These are phyloP conservation scores for Temnothorax nylanderi DNA, from an alignment of 1,140 invertebrate species.

Conservation along the genomic window DNA sequence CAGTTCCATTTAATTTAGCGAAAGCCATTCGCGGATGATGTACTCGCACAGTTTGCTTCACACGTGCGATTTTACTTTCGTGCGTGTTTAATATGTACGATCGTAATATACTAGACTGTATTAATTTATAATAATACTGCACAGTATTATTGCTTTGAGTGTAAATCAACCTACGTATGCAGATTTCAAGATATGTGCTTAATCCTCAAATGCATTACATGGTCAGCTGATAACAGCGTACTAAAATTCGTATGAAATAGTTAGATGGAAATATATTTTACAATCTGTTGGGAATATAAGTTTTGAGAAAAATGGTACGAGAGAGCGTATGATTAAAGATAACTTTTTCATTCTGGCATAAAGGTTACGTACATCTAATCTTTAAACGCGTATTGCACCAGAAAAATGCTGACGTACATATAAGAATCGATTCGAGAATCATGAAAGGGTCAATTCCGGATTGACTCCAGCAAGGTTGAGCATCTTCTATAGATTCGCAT, in stretches of 20 bases:
- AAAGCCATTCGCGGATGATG: background rate
- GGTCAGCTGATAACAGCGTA: background rate
- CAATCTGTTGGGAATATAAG: background rate
- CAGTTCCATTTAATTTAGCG: slow-evolving; percentile 14
- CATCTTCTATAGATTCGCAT: slow-evolving; percentile 20
- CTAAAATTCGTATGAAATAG: background rate
- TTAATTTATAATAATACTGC: background rate
- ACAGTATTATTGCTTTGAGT: background rate
- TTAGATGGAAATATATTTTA: background rate
- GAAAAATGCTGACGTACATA: background rate
- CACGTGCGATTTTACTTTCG: background rate
- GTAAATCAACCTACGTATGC: background rate
- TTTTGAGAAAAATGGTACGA: background rate
- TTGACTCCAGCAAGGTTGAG: background rate
- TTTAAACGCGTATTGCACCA: background rate
- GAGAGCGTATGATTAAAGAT: background rate
- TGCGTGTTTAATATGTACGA: background rate
- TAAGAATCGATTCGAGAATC: background rate
- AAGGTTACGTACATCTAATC: background rate
- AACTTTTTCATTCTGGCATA: background rate
- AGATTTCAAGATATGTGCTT: background rate
- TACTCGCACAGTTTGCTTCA: background rate
- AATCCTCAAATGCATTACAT: background rate
- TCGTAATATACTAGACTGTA: background rate
- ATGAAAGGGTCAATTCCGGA: slow-evolving; percentile 9